Percentiles rank a stretch among this genome's conserved stretches.
Evolutionary conservation across 2,888 invertebrate genomes (phyloP).

Genomic region (Pyrochroa serraticornis): DNA sequence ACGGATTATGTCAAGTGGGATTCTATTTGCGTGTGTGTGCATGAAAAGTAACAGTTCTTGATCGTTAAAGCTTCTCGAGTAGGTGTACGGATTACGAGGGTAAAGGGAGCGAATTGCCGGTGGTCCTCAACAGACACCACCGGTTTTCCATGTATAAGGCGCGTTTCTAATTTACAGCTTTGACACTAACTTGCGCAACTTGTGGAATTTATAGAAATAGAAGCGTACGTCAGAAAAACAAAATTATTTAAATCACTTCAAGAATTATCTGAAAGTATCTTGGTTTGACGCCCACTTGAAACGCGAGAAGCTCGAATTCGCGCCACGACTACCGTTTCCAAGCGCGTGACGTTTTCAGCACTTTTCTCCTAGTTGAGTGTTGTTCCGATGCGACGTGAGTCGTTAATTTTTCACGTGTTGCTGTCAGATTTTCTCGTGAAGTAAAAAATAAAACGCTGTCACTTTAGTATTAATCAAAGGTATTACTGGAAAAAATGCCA

Average conservation of each 20-base stretch:
- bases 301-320: too few species aligned
- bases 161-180: too few species aligned
- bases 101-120: slow-evolving; percentile 3
- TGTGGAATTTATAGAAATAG: too few species aligned
- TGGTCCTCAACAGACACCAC: background rate
- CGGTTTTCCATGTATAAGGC: too few species aligned
- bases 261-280: too few species aligned
- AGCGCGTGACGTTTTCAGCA: background rate
- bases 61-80: slow-evolving; percentile 7
- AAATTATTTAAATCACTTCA: too few species aligned
- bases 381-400: background rate
- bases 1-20: slow-evolving; percentile 4
- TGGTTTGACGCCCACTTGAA: too few species aligned
- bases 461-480: slow-evolving; percentile 52
- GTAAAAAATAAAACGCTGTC: slow-evolving; percentile 41
- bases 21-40: background rate
- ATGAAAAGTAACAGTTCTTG: slow-evolving; percentile 11
- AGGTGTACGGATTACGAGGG: slow-evolving; percentile 12
- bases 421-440: slow-evolving; percentile 9
- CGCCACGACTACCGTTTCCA: too few species aligned
- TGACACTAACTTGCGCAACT: too few species aligned
- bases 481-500: slow-evolving; percentile 43
- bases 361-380: background rate
- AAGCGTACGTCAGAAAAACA: too few species aligned
- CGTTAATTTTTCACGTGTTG: background rate